These are phyloP conservation scores for Neoseiulus cucumeris DNA, from an alignment of 1,140 invertebrate species.

Conservation along the genomic window DNA sequence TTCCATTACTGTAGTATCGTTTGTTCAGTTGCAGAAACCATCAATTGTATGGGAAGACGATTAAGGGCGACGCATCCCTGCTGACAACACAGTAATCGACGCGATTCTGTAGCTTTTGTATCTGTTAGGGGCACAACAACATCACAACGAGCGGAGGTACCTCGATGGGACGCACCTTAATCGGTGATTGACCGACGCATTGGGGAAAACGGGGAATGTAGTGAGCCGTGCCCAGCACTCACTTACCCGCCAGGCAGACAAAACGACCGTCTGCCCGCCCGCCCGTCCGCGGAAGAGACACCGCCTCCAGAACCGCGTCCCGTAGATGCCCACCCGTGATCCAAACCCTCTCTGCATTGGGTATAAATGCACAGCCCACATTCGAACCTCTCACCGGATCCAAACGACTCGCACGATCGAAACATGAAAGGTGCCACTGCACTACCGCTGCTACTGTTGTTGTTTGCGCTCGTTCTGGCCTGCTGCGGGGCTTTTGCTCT, in stretches of 20 bases:
- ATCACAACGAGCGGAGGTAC: too few relatives aligned
- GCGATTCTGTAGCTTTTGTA: too few relatives aligned
- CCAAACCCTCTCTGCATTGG: background rate
- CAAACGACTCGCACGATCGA: background rate
- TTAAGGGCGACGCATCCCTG: too few relatives aligned
- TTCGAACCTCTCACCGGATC: background rate
- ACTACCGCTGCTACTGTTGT: background rate
- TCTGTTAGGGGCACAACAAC: too few relatives aligned
- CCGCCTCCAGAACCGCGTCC: background rate
- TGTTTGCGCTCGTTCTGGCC: background rate
- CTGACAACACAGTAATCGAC: too few relatives aligned
- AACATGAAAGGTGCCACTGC: background rate
- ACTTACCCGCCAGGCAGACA: background rate
- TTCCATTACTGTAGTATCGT: too few relatives aligned
- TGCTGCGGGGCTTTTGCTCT: background rate
- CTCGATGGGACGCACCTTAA: too few relatives aligned
- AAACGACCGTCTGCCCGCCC: background rate
- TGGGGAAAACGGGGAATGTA: too few relatives aligned
- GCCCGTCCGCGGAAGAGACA: background rate
- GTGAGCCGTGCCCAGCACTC: background rate
- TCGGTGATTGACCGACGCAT: too few relatives aligned
- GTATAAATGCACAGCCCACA: slow-evolving; percentile 9
- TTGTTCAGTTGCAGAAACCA: too few relatives aligned
- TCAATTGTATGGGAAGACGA: too few relatives aligned
- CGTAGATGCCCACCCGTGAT: background rate